Conservation (phyloP, 2,888 invertebrate genomes). For the Luperina testacea region DNA sequence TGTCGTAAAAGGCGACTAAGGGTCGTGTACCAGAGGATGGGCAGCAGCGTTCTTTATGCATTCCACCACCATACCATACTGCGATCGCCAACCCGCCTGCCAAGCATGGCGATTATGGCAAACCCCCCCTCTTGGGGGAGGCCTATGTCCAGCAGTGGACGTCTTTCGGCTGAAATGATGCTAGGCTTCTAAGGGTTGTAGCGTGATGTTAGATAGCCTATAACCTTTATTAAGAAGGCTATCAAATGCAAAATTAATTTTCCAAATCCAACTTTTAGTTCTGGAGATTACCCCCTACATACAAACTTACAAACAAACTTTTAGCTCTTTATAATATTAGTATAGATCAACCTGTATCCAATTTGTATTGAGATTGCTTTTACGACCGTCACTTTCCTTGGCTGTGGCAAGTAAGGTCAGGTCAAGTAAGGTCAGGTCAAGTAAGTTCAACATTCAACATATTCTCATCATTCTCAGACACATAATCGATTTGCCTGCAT, state of each 20-base stretch:
- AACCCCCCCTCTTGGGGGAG: too few relatives aligned
- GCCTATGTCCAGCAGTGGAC: too few relatives aligned
- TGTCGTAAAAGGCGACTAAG: too few relatives aligned
- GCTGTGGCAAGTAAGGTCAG: not conserved
- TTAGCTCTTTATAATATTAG: not conserved
- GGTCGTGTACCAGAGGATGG: too few relatives aligned
- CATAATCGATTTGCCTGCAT: slow-evolving; percentile 3
- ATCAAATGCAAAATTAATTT: not conserved
- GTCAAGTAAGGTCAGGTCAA: not conserved
- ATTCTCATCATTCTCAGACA: not conserved
- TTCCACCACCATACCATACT: too few relatives aligned
- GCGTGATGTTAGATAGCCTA: not conserved
- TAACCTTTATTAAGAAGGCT: not conserved
- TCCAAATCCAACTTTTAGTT: not conserved
- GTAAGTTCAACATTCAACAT: not conserved
- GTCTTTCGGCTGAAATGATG: too few relatives aligned
- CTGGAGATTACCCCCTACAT: not conserved
- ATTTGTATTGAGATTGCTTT: slow-evolving; percentile 4
- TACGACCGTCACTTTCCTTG: slow-evolving; percentile 11
- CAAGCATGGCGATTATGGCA: too few relatives aligned
- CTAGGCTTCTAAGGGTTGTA: too few relatives aligned
- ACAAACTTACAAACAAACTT: not conserved
- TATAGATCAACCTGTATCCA: not conserved
- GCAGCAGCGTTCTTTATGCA: too few relatives aligned
- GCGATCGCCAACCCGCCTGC: too few relatives aligned